A percentile compares a stretch with the other conserved stretches of the same genome.
Evolutionary conservation across 2,888 invertebrate species (phyloP).

Genomic region (Watsonalla binaria): DNA sequence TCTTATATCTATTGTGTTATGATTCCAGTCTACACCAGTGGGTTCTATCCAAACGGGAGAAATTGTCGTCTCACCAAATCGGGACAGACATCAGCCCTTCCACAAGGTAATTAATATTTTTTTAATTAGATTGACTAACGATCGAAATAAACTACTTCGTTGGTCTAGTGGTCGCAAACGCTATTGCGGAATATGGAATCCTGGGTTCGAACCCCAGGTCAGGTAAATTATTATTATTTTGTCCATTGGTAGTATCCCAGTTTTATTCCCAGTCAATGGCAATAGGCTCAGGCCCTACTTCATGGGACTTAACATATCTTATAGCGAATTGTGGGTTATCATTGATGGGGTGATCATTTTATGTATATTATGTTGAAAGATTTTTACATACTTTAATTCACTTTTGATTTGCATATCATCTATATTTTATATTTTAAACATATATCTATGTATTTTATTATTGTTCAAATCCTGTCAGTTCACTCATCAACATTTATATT

Average conservation of each 20-base stretch:
- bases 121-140: background rate
- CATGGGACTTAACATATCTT: no score
- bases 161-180: no score
- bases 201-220: background rate
- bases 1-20: conserved; percentile 17
- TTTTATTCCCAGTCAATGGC: no score
- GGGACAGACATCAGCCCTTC: conserved; percentile 89
- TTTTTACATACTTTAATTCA: no score
- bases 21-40: conserved; percentile 92
- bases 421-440: conserved; percentile 4
- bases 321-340: no score
- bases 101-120: conserved; percentile 81
- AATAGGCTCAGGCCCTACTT: no score
- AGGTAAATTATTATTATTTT: no score
- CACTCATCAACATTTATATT: conserved; percentile 6
- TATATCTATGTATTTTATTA: background rate
- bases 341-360: no score
- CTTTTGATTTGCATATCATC: no score
- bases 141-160: no score
- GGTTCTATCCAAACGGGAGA: conserved; percentile 95
- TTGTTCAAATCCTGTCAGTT: conserved; percentile 4
- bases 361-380: no score
- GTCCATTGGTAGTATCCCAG: no score
- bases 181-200: background rate
- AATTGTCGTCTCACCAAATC: conserved; percentile 92